Conservation (phyloP, 2,113 vertebrate species). For the Actenoides lindsayi region DNA sequence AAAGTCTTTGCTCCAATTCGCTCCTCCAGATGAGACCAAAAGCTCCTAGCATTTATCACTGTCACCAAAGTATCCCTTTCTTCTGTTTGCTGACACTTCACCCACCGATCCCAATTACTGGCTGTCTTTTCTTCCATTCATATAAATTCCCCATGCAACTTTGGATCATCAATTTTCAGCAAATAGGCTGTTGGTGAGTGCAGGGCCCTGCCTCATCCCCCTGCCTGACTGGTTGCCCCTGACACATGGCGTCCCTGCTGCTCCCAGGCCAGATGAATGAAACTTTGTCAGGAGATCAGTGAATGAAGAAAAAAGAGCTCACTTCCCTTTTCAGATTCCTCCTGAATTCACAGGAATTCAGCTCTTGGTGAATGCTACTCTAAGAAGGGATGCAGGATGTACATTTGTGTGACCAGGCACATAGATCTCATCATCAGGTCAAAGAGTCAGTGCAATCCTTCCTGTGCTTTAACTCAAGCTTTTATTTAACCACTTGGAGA, state of each 20-base stretch:
- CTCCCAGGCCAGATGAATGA: constrained; percentile 17
- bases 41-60: constrained; percentile 64
- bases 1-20: not conserved
- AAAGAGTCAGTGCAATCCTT: not conserved
- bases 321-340: not conserved
- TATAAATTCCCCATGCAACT: constrained; percentile 60
- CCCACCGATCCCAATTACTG: constrained; percentile 66
- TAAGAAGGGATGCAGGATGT: not conserved
- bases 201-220: not conserved
- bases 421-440: not conserved
- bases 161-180: constrained; percentile 57
- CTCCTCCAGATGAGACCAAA: constrained; percentile 54
- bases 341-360: not conserved
- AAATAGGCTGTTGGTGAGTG: not conserved
- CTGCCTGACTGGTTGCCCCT: not conserved
- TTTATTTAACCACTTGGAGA: not conserved
- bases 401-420: not conserved
- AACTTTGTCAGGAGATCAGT: constrained; percentile 9
- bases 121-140: constrained; percentile 63
- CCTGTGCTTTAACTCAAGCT: not conserved
- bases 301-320: not conserved
- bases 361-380: not conserved
- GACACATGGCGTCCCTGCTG: not conserved
- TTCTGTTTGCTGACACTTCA: constrained; percentile 67
- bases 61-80: constrained; percentile 63